Evolutionary conservation across 2,888 invertebrate species (phyloP), one percentile per base, ranked within the genome.

Genomic region (Chrysolina americana): DNA sequence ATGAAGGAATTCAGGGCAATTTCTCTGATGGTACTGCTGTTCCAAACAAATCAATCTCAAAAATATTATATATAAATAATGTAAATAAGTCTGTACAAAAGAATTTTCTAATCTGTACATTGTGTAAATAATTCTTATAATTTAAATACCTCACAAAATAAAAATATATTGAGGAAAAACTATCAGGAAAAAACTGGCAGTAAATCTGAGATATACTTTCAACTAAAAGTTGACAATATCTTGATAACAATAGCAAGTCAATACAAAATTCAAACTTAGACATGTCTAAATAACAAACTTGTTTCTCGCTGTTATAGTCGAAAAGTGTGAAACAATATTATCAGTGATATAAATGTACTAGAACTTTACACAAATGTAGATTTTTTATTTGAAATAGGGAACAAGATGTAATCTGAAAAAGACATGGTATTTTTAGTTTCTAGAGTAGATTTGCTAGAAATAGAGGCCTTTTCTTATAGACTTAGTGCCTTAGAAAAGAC

Each of bases 401-500:
- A 77, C 80, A 81, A 80, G 76, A 73, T 76, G 71, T 78, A 78
- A 77, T 76, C 73, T 76, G 75, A 78, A 79, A 79, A 80, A 79
- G 76, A 78, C 74, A 74, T 78, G 79, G 78, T 79, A 78, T 76
- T 79, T 75, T 78, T 73, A 68, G 71, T 77, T 79, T 75, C 72
- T 78, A 81, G 79, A 74, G 73, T 79, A 79, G 79, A 71, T 56
- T 62, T 72, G 73, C 44, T 79, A 78, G 78, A 75, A 76, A 79
- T 82, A 86, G 85, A 85, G 85, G 85, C 86, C 86, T 86, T 86
- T 83, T 81, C 82, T 77, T 68, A 80, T 81, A 83, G 82, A 77
- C 86, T 84, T 87, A 86, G 87, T 87, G 87, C 87, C 87, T 87
- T 87, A 87, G 87, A 83, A 86, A 85, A 86, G 86, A 86, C 86